phyloP scores from a whole-genome alignment of 2,888 invertebrate species.

The Acleris laterana region DNA sequence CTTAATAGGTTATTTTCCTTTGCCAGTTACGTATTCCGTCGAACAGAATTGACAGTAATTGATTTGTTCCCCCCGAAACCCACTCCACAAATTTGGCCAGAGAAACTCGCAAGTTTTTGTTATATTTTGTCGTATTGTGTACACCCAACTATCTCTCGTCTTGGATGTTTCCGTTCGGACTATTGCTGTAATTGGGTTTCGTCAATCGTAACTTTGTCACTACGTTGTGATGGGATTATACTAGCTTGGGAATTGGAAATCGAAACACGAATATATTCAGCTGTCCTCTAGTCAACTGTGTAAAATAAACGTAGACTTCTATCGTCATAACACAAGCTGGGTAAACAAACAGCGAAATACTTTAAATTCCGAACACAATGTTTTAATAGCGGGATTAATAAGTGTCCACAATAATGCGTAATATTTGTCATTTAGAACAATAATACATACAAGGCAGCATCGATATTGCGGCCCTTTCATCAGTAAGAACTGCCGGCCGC shows the following conservation, averaged over 20 bases:
- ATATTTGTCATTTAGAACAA: conserved; percentile 63
- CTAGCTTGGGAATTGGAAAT: conserved; percentile 18
- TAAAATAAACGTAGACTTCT: conserved; percentile 37
- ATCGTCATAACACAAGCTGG: conserved; percentile 39
- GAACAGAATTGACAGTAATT: conserved; percentile 61
- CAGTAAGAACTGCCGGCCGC: conserved; percentile 52
- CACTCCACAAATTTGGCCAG: conserved; percentile 46
- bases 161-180: conserved; percentile 37
- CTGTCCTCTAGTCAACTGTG: conserved; percentile 1
- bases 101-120: conserved; percentile 43
- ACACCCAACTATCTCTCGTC: conserved; percentile 38
- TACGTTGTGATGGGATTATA: conserved; percentile 22
- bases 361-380: conserved; percentile 48
- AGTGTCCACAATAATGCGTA: conserved; percentile 43
- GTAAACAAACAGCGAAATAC: conserved; percentile 46
- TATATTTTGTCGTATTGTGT: conserved; percentile 40
- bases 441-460: conserved; percentile 58
- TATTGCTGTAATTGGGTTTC: conserved; percentile 44
- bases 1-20: conserved; percentile 65
- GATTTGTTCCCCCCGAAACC: conserved; percentile 58
- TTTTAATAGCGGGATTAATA: conserved; percentile 45
- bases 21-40: conserved; percentile 42
- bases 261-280: conserved; percentile 17
- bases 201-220: conserved; percentile 42
- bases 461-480: conserved; percentile 61